Evolutionary conservation across 2,888 invertebrate genomes (phyloP).

Genomic region (Bruchidius siliquastri): DNA sequence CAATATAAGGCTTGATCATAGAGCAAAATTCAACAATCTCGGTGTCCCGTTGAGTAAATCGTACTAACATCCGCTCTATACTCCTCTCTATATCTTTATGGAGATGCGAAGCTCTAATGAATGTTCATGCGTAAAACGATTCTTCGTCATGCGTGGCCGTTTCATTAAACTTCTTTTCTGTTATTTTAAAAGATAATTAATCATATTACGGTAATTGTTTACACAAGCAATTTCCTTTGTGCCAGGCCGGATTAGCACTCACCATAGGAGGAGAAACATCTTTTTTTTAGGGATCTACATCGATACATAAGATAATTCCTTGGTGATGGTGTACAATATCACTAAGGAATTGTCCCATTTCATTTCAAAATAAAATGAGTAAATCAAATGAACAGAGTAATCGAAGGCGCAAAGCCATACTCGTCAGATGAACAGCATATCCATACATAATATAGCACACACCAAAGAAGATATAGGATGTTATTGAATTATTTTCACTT

Average conservation of each 20-base stretch:
- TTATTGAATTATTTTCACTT: too few relatives aligned
- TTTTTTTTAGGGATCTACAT: conserved; percentile 7
- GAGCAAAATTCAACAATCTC: too few relatives aligned
- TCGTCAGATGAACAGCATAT: too few relatives aligned
- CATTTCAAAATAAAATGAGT: too few relatives aligned
- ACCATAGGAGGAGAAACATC: conserved; percentile 5
- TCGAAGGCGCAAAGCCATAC: too few relatives aligned
- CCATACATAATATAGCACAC: too few relatives aligned
- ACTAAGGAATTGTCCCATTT: too few relatives aligned
- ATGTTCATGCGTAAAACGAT: background rate
- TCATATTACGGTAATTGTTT: conserved; percentile 35
- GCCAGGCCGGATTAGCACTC: conserved; percentile 24
- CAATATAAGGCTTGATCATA: too few relatives aligned
- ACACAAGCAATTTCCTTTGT: conserved; percentile 34
- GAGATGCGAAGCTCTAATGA: background rate
- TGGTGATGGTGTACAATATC: background rate
- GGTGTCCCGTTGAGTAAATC: too few relatives aligned
- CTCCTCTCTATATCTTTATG: background rate
- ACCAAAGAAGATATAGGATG: too few relatives aligned
- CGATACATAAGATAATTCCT: conserved; percentile 10
- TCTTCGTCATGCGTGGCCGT: background rate
- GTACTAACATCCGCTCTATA: too few relatives aligned
- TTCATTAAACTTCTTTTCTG: conserved; percentile 4
- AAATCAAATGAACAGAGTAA: too few relatives aligned
- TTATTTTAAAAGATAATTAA: conserved; percentile 28